Percentiles rank a stretch among this genome's conserved stretches.
Evolutionary conservation across 2,797 vertebrate genomes (phyloP).

Genomic region (Denticeps clupeoides): DNA sequence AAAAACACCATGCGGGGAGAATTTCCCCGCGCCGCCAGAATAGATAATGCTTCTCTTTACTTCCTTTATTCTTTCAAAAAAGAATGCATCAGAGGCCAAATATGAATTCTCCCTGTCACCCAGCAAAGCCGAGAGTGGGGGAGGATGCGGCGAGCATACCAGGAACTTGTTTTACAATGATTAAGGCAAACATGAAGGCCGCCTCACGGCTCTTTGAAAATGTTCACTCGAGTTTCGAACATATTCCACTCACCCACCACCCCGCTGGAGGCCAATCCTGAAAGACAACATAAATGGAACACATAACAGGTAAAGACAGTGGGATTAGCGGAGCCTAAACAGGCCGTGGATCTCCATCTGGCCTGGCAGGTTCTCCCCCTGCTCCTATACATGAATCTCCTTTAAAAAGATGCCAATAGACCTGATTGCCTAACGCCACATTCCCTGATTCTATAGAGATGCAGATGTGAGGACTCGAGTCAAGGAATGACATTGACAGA

Average conservation of each 20-base stretch:
- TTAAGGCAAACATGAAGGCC: slow-evolving; percentile 70
- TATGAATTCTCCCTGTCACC: slow-evolving; percentile 66
- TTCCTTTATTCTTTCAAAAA: slow-evolving; percentile 72
- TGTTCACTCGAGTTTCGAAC: slow-evolving; percentile 47
- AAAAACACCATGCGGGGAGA: slow-evolving; percentile 29
- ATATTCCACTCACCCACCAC: slow-evolving; percentile 54
- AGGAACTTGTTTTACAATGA: slow-evolving; percentile 65
- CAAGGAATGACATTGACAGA: slow-evolving; percentile 99
- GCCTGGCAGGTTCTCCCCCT: slow-evolving; percentile 43
- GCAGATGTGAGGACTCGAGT: slow-evolving; percentile 85
- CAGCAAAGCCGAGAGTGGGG: slow-evolving; percentile 39
- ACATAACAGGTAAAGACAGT: slow-evolving; percentile 66
- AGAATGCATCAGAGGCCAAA: slow-evolving; percentile 71
- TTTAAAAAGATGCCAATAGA: slow-evolving; percentile 97
- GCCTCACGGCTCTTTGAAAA: slow-evolving; percentile 62
- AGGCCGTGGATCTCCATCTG: slow-evolving; percentile 42
- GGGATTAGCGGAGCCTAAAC: slow-evolving; percentile 59
- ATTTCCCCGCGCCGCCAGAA: slow-evolving; percentile 66
- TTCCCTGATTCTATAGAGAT: slow-evolving; percentile 73
- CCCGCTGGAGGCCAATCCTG: slow-evolving; percentile 62
- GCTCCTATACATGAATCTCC: slow-evolving; percentile 85
- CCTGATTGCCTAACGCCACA: slow-evolving; percentile 90
- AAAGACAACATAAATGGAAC: slow-evolving; percentile 66
- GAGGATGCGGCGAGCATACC: slow-evolving; percentile 60
- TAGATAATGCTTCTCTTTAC: slow-evolving; percentile 71